Conservation (phyloP, 2,113 vertebrate species). For the Zosterops pallidus region DNA sequence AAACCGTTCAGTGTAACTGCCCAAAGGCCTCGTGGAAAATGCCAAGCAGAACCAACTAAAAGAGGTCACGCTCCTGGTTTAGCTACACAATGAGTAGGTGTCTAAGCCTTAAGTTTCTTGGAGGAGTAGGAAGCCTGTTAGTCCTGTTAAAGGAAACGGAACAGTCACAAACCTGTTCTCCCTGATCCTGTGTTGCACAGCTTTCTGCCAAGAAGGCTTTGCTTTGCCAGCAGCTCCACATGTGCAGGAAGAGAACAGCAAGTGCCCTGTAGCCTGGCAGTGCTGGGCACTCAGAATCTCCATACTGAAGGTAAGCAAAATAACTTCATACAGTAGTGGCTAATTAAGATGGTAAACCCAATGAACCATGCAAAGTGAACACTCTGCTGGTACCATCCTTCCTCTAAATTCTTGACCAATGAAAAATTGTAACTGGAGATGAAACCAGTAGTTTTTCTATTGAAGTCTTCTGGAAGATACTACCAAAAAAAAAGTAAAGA, state of each 20-base stretch:
- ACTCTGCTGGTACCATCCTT: neutral
- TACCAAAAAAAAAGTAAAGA: neutral
- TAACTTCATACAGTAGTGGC: neutral
- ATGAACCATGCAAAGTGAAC: neutral
- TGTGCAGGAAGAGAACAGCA: fast-evolving
- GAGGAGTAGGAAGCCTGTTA: neutral
- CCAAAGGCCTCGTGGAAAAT: neutral
- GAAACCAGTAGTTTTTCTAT: neutral
- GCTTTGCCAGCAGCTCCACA: fast-evolving
- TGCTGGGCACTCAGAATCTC: neutral
- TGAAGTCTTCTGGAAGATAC: neutral
- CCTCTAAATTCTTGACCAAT: neutral
- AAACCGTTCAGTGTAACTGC: neutral
- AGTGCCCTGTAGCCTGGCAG: neutral
- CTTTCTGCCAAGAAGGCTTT: neutral
- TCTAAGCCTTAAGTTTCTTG: neutral
- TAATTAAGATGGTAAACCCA: neutral
- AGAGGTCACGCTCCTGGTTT: neutral
- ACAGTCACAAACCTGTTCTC: neutral
- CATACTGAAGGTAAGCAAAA: neutral
- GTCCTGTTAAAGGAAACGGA: neutral
- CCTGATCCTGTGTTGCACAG: neutral
- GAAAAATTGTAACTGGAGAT: neutral
- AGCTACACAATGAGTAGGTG: neutral
- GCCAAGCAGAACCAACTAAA: neutral